phyloP scores from a whole-genome alignment of 2,113 vertebrate species.

The Rhagologus leucostigma region DNA sequence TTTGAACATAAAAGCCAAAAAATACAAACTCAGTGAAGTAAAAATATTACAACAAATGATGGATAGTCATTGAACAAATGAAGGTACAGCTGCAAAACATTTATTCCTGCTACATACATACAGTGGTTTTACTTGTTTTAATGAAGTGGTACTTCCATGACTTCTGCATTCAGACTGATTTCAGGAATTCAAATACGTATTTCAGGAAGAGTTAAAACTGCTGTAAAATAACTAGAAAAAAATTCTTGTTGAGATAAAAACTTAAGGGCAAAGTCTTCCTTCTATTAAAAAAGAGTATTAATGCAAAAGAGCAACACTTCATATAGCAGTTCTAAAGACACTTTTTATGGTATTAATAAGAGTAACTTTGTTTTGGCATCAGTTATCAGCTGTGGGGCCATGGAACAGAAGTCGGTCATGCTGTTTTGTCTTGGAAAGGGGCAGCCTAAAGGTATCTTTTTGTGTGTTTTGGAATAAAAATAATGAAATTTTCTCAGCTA shows the following conservation, averaged over 20 bases:
- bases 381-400: fast-evolving
- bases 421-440: background rate
- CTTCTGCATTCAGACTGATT: conserved; percentile 44
- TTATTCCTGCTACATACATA: conserved; percentile 56
- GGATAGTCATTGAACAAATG: conserved; percentile 11
- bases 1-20: conserved; percentile 67
- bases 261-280: background rate
- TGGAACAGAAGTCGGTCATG: background rate
- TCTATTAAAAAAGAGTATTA: background rate
- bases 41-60: conserved; percentile 52
- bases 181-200: background rate
- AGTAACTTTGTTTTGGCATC: background rate
- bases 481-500: background rate
- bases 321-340: background rate
- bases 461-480: background rate
- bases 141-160: conserved; percentile 37
- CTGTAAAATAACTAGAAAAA: background rate
- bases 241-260: background rate
- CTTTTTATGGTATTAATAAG: background rate
- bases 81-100: conserved; percentile 24
- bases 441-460: background rate
- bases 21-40: conserved; percentile 53
- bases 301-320: background rate
- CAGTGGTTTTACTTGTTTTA: conserved; percentile 30
- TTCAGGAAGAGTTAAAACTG: conserved; percentile 3